A percentile compares a stretch with the other conserved stretches of the same genome.
Conservation (phyloP, 2,797 vertebrate species). For the Esox lucius region DNA sequence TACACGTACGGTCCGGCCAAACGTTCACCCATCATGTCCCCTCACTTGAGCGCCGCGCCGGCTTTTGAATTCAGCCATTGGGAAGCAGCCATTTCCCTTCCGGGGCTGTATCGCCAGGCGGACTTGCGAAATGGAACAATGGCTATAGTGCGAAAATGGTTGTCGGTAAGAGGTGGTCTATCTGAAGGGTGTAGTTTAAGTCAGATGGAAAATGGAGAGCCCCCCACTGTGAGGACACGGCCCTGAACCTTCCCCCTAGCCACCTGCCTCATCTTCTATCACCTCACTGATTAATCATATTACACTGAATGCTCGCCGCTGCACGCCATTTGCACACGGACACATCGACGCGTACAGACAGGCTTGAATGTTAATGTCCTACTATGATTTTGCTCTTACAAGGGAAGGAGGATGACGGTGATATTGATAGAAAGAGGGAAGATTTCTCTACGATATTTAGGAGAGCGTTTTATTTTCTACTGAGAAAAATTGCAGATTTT, state of each 20-base stretch:
- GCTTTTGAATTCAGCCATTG: not conserved
- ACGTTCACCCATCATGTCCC: not conserved
- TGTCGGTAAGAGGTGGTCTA: slow-evolving; percentile 24
- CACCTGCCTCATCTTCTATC: slow-evolving; percentile 68
- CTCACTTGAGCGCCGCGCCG: not conserved
- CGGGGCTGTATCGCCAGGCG: not conserved
- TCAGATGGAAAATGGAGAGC: slow-evolving; percentile 51
- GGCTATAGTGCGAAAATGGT: not conserved
- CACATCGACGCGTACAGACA: slow-evolving; percentile 25
- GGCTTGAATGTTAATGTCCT: not conserved
- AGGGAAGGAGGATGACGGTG: not conserved
- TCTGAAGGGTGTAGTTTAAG: slow-evolving; percentile 29
- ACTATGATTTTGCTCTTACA: not conserved
- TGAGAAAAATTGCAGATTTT: not conserved
- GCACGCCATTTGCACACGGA: slow-evolving; percentile 60
- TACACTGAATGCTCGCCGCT: slow-evolving; percentile 68
- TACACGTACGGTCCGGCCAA: slow-evolving; percentile 20
- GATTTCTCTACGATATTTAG: not conserved
- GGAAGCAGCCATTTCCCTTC: not conserved
- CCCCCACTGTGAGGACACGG: slow-evolving; percentile 65
- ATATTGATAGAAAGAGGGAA: not conserved
- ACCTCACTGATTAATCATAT: slow-evolving; percentile 73
- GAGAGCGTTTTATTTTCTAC: not conserved
- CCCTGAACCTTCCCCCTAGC: slow-evolving; percentile 70
- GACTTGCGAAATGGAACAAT: not conserved